Base-by-base conservation (phyloP, 2,888 invertebrate genomes). In the Heliconius ethilla region DNA sequence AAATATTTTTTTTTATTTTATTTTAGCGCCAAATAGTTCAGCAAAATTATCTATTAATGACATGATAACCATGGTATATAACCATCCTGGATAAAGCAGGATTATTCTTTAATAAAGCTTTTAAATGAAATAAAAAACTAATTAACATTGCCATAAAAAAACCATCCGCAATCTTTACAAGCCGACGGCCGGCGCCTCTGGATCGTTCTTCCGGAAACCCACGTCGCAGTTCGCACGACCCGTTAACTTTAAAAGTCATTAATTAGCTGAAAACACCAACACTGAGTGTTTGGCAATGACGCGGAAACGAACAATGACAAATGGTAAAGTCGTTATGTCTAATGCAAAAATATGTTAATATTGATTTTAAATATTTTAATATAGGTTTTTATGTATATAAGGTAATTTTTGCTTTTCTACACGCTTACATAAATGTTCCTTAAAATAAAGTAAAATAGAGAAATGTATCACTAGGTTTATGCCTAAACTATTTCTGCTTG, bases 251-350 rank as follows among this genome's bases (percentile, higher is more conserved):
- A 82, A 79, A 83, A 81, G 80, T 83, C 89, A 92, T 92, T 90
- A 90, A 91, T 93, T 86, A 87, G 80, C 83, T 82, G 82, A 82
- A 87, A 86, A 89, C 83, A 91, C 92, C 92, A 92, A 90, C 92
- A 91, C 89, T 78, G 85, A 89, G 87, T 87, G 89, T 80, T 81
- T 37, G 80, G 88, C 87, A 85, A 92, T 91, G 90, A 87, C 86
- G 80, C 87, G 87, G 80, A 85, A 88, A 88, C 40, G 70, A 70
- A 80, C 33, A 66, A 84, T 87, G 85, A 87, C 87, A 84, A 85
- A 85, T 85, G 83, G 81, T 80, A 70, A 59, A 69, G 73, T 84
- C 82, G 82, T 83, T 83, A 82, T 78, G 77, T 67, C 77, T 80
- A 79, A 80, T 7, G 82, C 79, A 69, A 75, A 18, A 33, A 70